phyloP scores from a whole-genome alignment of 2,888 invertebrate genomes.

The Drosophila rellima region DNA sequence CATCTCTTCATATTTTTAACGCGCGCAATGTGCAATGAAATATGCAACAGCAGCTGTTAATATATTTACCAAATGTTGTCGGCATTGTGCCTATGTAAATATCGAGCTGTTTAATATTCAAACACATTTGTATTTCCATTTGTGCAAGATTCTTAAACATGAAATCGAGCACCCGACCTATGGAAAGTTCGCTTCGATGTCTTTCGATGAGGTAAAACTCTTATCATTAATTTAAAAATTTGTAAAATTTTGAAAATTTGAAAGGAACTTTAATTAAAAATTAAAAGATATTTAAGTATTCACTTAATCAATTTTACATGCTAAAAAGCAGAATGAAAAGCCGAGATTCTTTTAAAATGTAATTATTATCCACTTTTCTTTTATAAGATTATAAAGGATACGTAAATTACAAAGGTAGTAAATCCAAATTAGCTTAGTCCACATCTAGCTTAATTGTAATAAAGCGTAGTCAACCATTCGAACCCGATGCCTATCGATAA shows the following conservation, averaged over 20 bases:
- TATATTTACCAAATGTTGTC: constrained; percentile 40
- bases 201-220: background rate
- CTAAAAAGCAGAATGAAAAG: too few relatives aligned
- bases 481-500: constrained; percentile 2
- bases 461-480: background rate
- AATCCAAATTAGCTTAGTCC: too few relatives aligned
- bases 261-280: too few relatives aligned
- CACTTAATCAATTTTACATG: background rate
- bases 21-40: constrained; percentile 30
- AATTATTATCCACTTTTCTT: too few relatives aligned
- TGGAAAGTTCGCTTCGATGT: constrained; percentile 2
- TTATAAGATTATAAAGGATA: too few relatives aligned
- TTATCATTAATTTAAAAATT: background rate
- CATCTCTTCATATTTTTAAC: constrained; percentile 10
- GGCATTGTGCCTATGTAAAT: constrained; percentile 39
- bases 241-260: too few relatives aligned
- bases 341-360: too few relatives aligned
- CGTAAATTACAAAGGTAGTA: too few relatives aligned
- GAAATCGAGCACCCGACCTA: constrained; percentile 12
- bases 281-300: background rate
- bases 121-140: constrained; percentile 30
- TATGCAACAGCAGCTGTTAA: constrained; percentile 43
- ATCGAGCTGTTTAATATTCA: constrained; percentile 33
- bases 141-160: constrained; percentile 29
- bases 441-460: background rate